A percentile compares a stretch with the other conserved stretches of the same genome.
Conservation (phyloP, 2,888 invertebrate species). For the Nyleta sp. region DNA sequence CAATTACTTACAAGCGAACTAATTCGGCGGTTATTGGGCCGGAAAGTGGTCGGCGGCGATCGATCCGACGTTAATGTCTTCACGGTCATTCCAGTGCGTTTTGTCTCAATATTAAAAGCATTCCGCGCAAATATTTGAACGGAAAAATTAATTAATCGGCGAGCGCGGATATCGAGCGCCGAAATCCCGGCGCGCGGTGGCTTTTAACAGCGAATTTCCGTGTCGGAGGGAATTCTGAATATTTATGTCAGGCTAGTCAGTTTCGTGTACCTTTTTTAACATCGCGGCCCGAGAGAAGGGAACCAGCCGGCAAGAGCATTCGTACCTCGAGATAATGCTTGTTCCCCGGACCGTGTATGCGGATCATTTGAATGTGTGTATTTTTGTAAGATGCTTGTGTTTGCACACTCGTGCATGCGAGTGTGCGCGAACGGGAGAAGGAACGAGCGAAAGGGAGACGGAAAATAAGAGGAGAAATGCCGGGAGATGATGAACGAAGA, state of each 20-base stretch:
- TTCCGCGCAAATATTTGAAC: constrained; percentile 16
- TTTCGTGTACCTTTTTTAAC: constrained; percentile 66
- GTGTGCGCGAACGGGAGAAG: constrained; percentile 11
- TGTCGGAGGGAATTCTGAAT: constrained; percentile 67
- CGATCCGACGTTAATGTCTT: constrained; percentile 29
- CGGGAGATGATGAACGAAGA: constrained; percentile 11
- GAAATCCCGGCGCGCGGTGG: constrained; percentile 61
- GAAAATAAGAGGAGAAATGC: not conserved
- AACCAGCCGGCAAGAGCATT: constrained; percentile 58
- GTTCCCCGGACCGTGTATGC: constrained; percentile 47
- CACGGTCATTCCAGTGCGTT: constrained; percentile 15
- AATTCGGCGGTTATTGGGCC: constrained; percentile 26
- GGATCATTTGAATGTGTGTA: constrained; percentile 47
- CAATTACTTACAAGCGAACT: constrained; percentile 32
- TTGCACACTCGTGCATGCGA: constrained; percentile 17
- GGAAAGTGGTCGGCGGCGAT: constrained; percentile 10
- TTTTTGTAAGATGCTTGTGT: constrained; percentile 42
- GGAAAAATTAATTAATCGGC: constrained; percentile 28
- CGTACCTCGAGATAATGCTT: constrained; percentile 66
- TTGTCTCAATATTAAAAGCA: constrained; percentile 10
- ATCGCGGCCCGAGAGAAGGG: constrained; percentile 25
- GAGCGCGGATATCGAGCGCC: not conserved
- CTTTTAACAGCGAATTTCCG: constrained; percentile 71
- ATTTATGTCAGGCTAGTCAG: constrained; percentile 70
- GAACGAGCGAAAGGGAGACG: constrained; percentile 8